These are phyloP conservation scores for Poeciliopsis turneri DNA, from an alignment of 2,797 vertebrate genomes.

Conservation along the genomic window DNA sequence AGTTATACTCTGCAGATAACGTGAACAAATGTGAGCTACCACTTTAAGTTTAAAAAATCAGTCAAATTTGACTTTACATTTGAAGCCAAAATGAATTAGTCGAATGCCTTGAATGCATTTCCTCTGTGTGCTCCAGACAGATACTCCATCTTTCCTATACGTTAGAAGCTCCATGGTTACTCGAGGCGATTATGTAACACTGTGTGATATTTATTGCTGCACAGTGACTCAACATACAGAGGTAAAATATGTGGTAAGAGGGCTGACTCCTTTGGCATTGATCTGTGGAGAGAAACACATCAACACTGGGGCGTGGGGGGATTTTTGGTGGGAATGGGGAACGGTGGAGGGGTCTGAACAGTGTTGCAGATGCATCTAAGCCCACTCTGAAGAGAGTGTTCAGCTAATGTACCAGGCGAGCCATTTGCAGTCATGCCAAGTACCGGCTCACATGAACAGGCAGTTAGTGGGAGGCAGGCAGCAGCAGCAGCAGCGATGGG, in stretches of 20 bases:
- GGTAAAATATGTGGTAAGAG: constrained; percentile 58
- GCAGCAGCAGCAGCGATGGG: constrained; percentile 58
- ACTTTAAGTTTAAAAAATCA: not conserved
- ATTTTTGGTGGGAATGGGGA: not conserved
- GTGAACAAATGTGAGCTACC: not conserved
- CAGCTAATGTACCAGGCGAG: constrained; percentile 61
- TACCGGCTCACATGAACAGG: constrained; percentile 67
- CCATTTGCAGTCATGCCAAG: constrained; percentile 76
- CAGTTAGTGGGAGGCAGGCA: constrained; percentile 73
- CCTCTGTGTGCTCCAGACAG: constrained; percentile 7
- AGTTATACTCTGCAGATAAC: not conserved
- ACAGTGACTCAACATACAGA: constrained; percentile 70
- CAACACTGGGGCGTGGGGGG: not conserved
- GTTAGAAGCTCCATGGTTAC: constrained; percentile 69
- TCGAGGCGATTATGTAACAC: constrained; percentile 67
- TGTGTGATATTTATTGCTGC: constrained; percentile 68
- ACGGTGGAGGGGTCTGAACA: not conserved
- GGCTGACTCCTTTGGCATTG: constrained; percentile 55
- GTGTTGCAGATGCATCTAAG: constrained; percentile 57
- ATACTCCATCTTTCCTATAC: constrained; percentile 46
- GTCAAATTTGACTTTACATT: not conserved
- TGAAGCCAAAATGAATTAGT: not conserved
- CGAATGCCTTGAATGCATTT: not conserved
- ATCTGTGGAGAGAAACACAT: constrained; percentile 47
- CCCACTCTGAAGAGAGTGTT: constrained; percentile 53